Conservation (phyloP, 2,113 vertebrate species). For the Garra rufa region DNA sequence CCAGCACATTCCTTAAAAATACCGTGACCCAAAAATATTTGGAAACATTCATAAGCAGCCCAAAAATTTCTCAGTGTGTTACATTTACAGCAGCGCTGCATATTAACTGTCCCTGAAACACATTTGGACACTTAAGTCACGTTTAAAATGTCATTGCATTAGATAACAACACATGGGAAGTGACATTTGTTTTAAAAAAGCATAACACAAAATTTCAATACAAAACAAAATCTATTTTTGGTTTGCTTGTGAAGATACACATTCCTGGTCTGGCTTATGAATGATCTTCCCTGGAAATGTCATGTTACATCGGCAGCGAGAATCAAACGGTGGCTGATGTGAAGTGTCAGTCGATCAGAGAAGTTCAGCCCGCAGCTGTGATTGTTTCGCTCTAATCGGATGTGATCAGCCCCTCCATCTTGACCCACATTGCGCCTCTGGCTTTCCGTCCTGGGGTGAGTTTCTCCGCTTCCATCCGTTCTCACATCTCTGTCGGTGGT, state of each 20-base stretch:
- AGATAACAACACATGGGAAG: neutral
- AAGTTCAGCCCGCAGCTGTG: neutral
- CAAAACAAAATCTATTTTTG: neutral
- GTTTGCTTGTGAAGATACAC: neutral
- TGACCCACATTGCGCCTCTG: slow-evolving; percentile 41
- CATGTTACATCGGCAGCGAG: neutral
- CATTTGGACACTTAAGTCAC: neutral
- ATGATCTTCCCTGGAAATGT: slow-evolving; percentile 15
- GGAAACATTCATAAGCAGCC: too few species aligned
- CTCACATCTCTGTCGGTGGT: slow-evolving; percentile 10
- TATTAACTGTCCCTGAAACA: neutral
- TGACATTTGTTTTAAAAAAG: neutral
- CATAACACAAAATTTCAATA: neutral
- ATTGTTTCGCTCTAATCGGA: slow-evolving; percentile 24
- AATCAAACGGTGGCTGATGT: slow-evolving; percentile 18
- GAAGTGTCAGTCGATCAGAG: slow-evolving; percentile 45
- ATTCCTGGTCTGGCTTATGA: neutral
- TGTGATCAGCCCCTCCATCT: slow-evolving; percentile 28
- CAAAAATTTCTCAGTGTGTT: too few species aligned
- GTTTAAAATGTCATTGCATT: neutral
- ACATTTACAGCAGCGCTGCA: neutral
- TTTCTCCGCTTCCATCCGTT: slow-evolving; percentile 2
- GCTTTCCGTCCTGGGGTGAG: slow-evolving; percentile 12
- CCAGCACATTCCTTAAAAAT: neutral
- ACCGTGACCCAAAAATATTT: neutral